A percentile compares a stretch with the other conserved stretches of the same genome.
These are phyloP conservation scores for Cataglyphis altisquamis DNA, from an alignment of 2,888 invertebrate genomes.

Conservation along the genomic window DNA sequence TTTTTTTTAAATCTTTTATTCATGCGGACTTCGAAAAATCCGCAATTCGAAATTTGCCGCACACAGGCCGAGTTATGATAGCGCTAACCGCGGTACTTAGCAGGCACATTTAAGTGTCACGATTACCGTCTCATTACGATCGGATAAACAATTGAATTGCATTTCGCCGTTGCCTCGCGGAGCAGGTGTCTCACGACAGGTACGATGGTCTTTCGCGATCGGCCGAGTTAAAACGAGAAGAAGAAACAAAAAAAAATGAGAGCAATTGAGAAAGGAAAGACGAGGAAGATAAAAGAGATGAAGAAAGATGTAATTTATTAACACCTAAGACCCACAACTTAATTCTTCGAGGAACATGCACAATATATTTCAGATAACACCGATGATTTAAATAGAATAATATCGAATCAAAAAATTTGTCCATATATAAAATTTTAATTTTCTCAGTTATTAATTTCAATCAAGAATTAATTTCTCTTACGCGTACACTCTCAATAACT, in stretches of 20 bases:
- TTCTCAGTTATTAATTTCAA: conserved; percentile 26
- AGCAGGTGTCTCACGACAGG: conserved; percentile 64
- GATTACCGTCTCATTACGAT: conserved; percentile 65
- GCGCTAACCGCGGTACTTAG: conserved; percentile 27
- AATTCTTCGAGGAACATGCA: not conserved
- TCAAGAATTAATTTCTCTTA: not conserved
- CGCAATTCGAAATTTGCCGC: not conserved
- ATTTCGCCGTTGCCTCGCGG: conserved; percentile 51
- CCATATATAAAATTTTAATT: not conserved
- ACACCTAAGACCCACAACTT: conserved; percentile 24
- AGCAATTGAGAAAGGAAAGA: not conserved
- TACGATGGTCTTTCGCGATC: conserved; percentile 10
- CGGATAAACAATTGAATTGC: conserved; percentile 70
- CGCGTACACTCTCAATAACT: not conserved
- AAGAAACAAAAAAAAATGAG: conserved; percentile 28
- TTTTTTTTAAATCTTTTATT: not conserved
- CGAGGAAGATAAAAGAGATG: not conserved
- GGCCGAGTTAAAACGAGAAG: conserved; percentile 3
- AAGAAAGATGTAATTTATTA: conserved; percentile 12
- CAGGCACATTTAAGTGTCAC: conserved; percentile 62
- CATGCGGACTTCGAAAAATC: conserved; percentile 29
- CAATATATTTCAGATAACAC: conserved; percentile 17
- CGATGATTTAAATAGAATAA: conserved; percentile 39
- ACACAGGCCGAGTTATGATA: not conserved
- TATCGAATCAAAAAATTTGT: conserved; percentile 2